A percentile compares a stretch with the other conserved stretches of the same genome.
Conservation (phyloP, 2,888 invertebrate genomes). For the Philopedon plagiatum region DNA sequence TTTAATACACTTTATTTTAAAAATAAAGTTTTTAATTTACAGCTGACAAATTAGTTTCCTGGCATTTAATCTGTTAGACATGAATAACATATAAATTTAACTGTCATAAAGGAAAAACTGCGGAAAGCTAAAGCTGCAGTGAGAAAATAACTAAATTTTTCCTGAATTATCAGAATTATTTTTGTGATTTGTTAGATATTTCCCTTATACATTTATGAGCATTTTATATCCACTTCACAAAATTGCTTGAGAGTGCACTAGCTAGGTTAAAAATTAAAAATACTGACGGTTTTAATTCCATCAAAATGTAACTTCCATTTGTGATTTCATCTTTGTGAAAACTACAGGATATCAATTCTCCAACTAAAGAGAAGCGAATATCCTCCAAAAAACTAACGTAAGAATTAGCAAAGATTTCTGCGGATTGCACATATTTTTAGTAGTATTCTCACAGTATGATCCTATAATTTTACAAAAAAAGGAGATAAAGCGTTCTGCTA, state of each 20-base stretch:
- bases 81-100: slow-evolving; percentile 42
- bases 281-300: too few species aligned
- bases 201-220: slow-evolving; percentile 25
- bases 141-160: slow-evolving; percentile 42
- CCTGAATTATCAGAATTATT: slow-evolving; percentile 41
- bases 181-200: slow-evolving; percentile 41
- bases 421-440: too few species aligned
- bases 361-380: too few species aligned
- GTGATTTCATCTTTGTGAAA: too few species aligned
- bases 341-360: too few species aligned
- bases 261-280: too few species aligned
- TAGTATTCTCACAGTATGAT: too few species aligned
- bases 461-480: too few species aligned
- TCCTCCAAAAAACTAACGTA: too few species aligned
- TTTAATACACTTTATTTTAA: neutral
- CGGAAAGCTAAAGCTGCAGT: slow-evolving; percentile 32
- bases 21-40: neutral
- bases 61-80: slow-evolving; percentile 7
- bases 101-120: slow-evolving; percentile 17
- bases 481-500: too few species aligned
- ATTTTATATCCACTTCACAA: slow-evolving; percentile 29
- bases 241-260: slow-evolving; percentile 33
- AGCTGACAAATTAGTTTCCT: neutral
- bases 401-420: too few species aligned
- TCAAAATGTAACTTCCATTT: too few species aligned